Evolutionary conservation across 2,888 invertebrate genomes (phyloP).

Genomic region (Ceriagrion tenellum): DNA sequence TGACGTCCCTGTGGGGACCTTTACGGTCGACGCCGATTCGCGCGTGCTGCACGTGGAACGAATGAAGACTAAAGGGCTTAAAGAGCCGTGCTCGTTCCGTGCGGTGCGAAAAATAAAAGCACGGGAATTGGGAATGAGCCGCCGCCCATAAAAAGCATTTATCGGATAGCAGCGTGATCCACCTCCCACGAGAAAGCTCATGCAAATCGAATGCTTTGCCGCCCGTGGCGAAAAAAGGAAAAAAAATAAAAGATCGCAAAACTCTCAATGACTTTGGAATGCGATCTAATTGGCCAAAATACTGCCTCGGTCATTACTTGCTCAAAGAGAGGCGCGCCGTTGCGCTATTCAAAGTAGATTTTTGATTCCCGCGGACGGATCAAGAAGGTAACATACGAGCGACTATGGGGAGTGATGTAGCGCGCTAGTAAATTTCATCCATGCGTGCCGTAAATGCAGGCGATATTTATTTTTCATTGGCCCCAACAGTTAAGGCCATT

Average conservation of each 20-base stretch:
- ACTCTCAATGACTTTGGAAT: conserved; percentile 2
- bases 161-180: background rate
- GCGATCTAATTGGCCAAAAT: background rate
- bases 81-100: background rate
- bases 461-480: background rate
- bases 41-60: background rate
- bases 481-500: background rate
- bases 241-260: background rate
- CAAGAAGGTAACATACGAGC: background rate
- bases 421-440: background rate
- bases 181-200: background rate
- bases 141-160: background rate
- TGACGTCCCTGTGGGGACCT: background rate
- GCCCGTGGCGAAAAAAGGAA: background rate
- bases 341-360: background rate
- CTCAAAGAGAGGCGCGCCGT: background rate
- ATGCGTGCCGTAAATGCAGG: background rate
- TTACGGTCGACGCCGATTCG: background rate
- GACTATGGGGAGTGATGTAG: background rate
- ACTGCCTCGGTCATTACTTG: background rate
- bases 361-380: background rate
- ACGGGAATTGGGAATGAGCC: background rate
- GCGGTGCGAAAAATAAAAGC: background rate
- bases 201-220: background rate
- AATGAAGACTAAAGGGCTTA: background rate